Evolutionary conservation across 2,113 vertebrate genomes (phyloP), one percentile per base, ranked within the genome.

Genomic region (Spilogale gracilis): DNA sequence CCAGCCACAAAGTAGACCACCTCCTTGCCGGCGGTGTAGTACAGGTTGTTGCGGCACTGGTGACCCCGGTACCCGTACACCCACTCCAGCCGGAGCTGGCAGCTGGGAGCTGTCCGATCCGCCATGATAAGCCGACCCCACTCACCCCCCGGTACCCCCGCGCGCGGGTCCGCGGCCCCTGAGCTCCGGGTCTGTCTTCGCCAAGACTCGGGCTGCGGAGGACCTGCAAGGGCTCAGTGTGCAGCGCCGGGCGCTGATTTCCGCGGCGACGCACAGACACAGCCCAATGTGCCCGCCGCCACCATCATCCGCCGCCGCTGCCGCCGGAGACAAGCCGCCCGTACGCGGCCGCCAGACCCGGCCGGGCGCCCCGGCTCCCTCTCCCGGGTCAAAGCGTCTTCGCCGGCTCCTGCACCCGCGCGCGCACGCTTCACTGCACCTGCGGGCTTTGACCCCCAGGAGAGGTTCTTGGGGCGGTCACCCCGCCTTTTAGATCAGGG

Each of bases 31-130:
- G 99, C 99, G 0, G 99, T 99, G 99, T 99, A 99, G 99, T 99
- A 99, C 97, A 99, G 99, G 99, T 99, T 99, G 99, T 99, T 99
- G 69, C 99, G 99, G 98, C 99, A 99, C 99, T 99, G 99, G 98
- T 99, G 99, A 10, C 99, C 99, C 91, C 99, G 96, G 99, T 99
- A 99, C 0, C 99, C 99, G 96, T 99, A 99, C 79, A 99, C 99
- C 99, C 99, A 99, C 98, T 99, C 99, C 98, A 99, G 99, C 86
- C 99, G 99, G 94, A 99, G 99, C 99, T 99, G 99, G 98, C 99
- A 99, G 92, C 99, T 98, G 5, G 99, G 99, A 95, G 99, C 99
- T 50, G 99, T 99, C 98, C 99, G 99, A 98, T 99, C 99, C 91
- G 99, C 99, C 99, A 99, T 99, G 98, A 99, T 99, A 92, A 97